Evolutionary conservation across 2,888 invertebrate genomes (phyloP), one percentile per base, ranked within the genome.

Genomic region (Apamea monoglypha): DNA sequence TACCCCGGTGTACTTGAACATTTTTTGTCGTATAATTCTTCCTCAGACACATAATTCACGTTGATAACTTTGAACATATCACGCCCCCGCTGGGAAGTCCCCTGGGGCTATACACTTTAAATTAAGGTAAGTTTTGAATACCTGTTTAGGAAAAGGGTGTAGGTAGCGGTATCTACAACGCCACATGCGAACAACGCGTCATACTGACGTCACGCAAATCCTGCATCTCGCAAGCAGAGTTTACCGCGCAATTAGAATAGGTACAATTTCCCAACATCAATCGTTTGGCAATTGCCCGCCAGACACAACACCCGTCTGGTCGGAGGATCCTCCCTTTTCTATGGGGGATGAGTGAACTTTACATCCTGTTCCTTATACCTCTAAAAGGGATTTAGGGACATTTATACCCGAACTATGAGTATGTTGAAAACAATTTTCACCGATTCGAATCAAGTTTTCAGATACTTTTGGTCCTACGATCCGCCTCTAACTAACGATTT

Each of bases 11-110:
- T 83, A 70, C 64, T 81, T 75, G 29, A 71, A 69, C 69, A 36
- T 82, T 85, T 84, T 78, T 87, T 78, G 70, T 80, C 79, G 64
- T 83, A 83, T 89, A 83, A 81, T 80, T 83, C 83, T 67, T 78
- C 25, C 68, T 53, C 69, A 79, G 72, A 85, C 67, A 64, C 87
- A 85, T 89, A 85, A 87, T 87, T 89, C 76, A 79, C 18, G 68
- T 73, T 61, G 74, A 77, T 89, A 89, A 80, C 80, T 87, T 87
- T 81, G 77, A 74, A 53, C 73, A 69, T 86, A 82, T 75, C 67
- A 83, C 64, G 50, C 47, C 44, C 47, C 67, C 5, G 76, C 74
- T 80, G 56, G 71, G 16, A 68, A 70, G 40, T 76, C 67, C 67
- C 64, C n/a, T 14, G 6, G 67, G 77, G 73, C n/a, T 29, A 63